Conservation (phyloP, 2,113 vertebrate species). For the Peromyscus polionotus region DNA sequence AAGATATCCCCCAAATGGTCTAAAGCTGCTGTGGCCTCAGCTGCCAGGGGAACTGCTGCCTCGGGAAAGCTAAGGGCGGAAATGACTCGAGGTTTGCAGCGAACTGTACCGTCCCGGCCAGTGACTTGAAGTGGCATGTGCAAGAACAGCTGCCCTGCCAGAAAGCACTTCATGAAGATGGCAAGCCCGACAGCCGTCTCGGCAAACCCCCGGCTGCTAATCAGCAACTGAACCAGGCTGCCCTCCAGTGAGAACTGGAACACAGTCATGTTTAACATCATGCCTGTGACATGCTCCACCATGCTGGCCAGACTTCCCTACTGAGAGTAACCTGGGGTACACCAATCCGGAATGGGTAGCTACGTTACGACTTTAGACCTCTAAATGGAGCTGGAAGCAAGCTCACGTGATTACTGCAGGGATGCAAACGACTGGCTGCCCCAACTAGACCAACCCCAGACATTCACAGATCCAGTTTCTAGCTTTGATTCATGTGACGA, state of each 20-base stretch:
- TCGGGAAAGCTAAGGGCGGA: neutral
- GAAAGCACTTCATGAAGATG: constrained; percentile 58
- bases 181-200: constrained; percentile 73
- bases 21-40: neutral
- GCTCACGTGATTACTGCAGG: accelerated
- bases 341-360: neutral
- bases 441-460: neutral
- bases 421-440: neutral
- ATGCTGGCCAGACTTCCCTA: neutral
- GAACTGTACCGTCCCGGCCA: neutral
- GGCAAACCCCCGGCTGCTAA: constrained; percentile 67
- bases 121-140: neutral
- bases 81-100: neutral
- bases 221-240: constrained; percentile 73
- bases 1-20: neutral
- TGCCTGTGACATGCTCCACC: neutral
- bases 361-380: neutral
- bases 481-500: neutral
- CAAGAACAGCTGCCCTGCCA: neutral
- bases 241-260: constrained; percentile 56
- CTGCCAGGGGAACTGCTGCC: neutral
- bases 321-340: neutral
- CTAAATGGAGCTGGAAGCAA: neutral
- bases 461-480: accelerated
- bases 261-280: neutral